Base-by-base conservation (phyloP, 2,888 invertebrate species). In the Nebria salina region DNA sequence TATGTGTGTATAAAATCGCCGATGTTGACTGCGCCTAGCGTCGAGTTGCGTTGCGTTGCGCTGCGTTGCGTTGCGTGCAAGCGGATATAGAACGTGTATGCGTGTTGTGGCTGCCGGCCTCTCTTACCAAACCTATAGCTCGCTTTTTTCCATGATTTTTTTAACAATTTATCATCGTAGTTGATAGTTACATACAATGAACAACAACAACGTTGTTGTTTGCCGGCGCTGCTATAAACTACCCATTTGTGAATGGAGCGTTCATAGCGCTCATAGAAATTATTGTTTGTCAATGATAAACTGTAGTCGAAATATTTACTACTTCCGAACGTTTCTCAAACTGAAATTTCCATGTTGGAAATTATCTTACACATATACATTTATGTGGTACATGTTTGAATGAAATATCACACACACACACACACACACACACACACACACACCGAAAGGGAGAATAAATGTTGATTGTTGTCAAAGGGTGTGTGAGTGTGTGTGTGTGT, bases 51-150 rank as follows among this genome's bases (percentile, higher is more conserved):
- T 72, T 34, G 72, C 26, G 41, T 70, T 54, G 54, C 54, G 54
- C n/a, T 25, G 72, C 72, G 72, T 72, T 34, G 72, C 26, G 41
- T 70, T 54, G 54, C 54, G 54, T 54, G 54, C 54, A 34, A 34
- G 34, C 34, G 34, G 5, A 34, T 34, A 4, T 54, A 54, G 11
- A 54, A 54, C 54, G 54, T 8, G 13, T 54, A 54, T 54, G 8
- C 54, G 54, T 13, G 54, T 13, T 54, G 13, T 7, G 54, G 54
- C 54, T 54, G 11, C 13, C 54, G 8, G 1, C 8, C 7, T 54
- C 54, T 54, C 54, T 54, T 54, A 54, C 4, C 8, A 54, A 8
- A 1, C 13, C 20, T 1, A 20, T 20, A 20, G 54, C 11, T 7
- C 13, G 54, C 13, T 54, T 54, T 54, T 54, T 8, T 54, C 11